Conservation (phyloP, 1,140 invertebrate genomes). For the Tyrophagus putrescentiae region DNA sequence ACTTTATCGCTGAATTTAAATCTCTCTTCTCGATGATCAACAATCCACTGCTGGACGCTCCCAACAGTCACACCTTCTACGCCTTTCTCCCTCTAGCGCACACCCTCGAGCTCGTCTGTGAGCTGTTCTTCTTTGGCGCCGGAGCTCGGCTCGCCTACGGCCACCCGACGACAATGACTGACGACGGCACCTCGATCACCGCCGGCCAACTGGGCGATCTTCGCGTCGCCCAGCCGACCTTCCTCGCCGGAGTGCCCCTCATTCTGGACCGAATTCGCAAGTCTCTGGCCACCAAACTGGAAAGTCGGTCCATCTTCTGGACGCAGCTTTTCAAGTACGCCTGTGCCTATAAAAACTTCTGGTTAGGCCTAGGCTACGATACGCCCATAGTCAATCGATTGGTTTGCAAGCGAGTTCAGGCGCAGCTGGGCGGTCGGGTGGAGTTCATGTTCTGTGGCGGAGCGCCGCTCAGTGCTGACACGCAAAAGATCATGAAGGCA, state of each 20-base stretch:
- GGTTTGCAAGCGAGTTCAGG: constrained; percentile 57
- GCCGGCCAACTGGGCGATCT: constrained; percentile 29
- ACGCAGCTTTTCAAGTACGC: constrained; percentile 15
- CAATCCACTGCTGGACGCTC: constrained; percentile 11
- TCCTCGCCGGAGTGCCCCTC: constrained; percentile 38
- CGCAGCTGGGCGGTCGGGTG: constrained; percentile 66
- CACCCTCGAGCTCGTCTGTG: constrained; percentile 29
- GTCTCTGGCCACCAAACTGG: constrained; percentile 5
- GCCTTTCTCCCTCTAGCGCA: constrained; percentile 31
- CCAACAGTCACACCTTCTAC: constrained; percentile 31
- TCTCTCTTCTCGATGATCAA: constrained; percentile 64
- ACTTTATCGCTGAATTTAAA: constrained; percentile 72
- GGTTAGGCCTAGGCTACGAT: constrained; percentile 21
- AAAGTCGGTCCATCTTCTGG: constrained; percentile 15
- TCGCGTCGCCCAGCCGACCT: constrained; percentile 27
- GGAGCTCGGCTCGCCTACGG: constrained; percentile 30
- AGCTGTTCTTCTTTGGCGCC: constrained; percentile 27
- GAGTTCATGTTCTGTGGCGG: constrained; percentile 77
- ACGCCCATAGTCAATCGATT: constrained; percentile 21
- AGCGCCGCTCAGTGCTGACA: constrained; percentile 86
- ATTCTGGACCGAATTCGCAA: constrained; percentile 28
- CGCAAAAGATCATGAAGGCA: constrained; percentile 81
- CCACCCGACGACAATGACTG: constrained; percentile 30
- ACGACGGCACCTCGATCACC: constrained; percentile 28
- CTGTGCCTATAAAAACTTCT: constrained; percentile 24